Base-by-base conservation (phyloP, 2,113 vertebrate species). In the Hoplias malabaricus region DNA sequence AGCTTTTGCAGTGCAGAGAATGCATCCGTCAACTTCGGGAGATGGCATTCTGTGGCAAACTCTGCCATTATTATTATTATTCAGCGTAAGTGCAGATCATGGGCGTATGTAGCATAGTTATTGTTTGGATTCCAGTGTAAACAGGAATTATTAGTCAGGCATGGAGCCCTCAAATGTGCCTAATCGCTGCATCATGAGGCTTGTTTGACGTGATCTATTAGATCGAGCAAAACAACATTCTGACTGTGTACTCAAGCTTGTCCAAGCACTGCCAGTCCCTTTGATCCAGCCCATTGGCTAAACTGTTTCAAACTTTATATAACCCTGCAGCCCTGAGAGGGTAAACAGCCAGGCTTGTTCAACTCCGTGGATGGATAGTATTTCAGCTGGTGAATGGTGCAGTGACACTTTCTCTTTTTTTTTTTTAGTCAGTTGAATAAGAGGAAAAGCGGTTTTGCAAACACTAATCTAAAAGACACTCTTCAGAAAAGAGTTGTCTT, bases 251-350 rank as follows among this genome's bases (percentile, higher is more conserved):
- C 38, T 75, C 43, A 50, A 16, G 54, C 43, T 31, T n/a, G 54
- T 74, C 57, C 36, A 59, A 61, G 46, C 12, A n/a, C 6, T 4
- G 11, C 63, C 38, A 33, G 48, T 59, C 69, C 1, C 33, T 74
- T 70, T 83, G 53, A 80, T 63, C 31, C 38, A 48, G 46, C 61
- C 42, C 19, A 8, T 23, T 63, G 19, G 12, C 66, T 53, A 33
- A 19, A 69, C 65, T 8, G 1, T 11, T n/a, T 81, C 65, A 77
- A 77, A 77, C 59, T 40, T 72, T 75, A 46, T 69, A 3, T 69
- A 74, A 74, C 73, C 78, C 53, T 33, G 34, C 56, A 50, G 23
- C 21, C 36, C 65, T 53, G 31, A 69, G 56, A 42, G 21, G 31
- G 43, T 16, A 33, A 43, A 61, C 61, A 68, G 38, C 59, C 50